Evolutionary conservation across 2,797 vertebrate genomes (phyloP), one percentile per base, ranked within the genome.

Genomic region (Pachyuromys duprasi): DNA sequence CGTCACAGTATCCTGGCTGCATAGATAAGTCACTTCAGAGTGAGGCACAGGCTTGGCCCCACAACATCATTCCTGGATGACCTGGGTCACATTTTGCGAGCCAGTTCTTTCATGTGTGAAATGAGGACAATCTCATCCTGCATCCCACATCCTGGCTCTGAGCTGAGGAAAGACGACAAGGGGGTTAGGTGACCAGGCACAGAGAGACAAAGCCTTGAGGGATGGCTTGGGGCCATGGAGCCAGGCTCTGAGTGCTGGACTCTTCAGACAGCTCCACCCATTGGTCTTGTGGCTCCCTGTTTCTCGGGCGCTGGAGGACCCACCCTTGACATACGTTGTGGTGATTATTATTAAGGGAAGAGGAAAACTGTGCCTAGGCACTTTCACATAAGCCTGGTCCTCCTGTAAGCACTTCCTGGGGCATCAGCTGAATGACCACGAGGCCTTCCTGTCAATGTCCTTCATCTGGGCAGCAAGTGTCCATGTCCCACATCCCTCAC

Each of bases 81-180:
- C n/a, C 63, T 8, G 60, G 7, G 13, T n/a, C 76, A 45, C 42
- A 12, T 15, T 8, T 9, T 7, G 45, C 22, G 57, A 20, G 78
- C 81, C 42, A 3, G 70, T 42, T 65, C 86, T 60, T 17, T 87
- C 36, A 26, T 67, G 69, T 90, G 49, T 84, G 39, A 88, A 22
- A 87, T 28, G 55, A 65, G 24, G 1, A 60, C 33, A 12, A 1
- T 57, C 42, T 22, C 0, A 12, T 24, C 14, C 20, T 5, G 24
- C 26, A 31, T 31, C 2, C 1, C 31, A 28, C 26, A 13, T 3
- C 5, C 0, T 0, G 2, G 24, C 26, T 69, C 3, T 12, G 45
- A n/a, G 67, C 7, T 72, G 31, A 20, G 33, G 57, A 18, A 14
- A 80, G 78, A 70, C n/a, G 11, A 2, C 67, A 55, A 76, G 63